A percentile compares a stretch with the other conserved stretches of the same genome.
These are phyloP conservation scores for Tenthredo amoena DNA, from an alignment of 2,888 invertebrate genomes.

Conservation along the genomic window DNA sequence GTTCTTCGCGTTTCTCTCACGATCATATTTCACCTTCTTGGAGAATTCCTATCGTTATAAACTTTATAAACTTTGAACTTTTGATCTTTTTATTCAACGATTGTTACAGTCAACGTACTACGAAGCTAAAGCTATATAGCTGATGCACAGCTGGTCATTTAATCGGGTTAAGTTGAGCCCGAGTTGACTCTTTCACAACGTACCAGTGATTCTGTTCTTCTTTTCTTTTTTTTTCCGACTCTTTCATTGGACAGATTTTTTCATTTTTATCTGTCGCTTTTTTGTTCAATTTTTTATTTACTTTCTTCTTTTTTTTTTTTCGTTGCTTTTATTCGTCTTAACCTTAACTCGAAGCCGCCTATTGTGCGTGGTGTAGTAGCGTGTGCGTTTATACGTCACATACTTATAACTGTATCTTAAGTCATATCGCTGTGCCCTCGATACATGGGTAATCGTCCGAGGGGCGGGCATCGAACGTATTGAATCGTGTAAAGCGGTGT, in stretches of 20 bases:
- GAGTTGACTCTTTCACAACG: slow-evolving; percentile 47
- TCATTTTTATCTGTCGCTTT: not conserved
- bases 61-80: not conserved
- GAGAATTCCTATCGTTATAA: not conserved
- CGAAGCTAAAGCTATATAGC: not conserved
- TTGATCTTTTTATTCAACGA: slow-evolving; percentile 6
- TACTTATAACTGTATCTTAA: slow-evolving; percentile 37
- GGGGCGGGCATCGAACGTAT: not conserved
- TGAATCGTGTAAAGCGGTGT: not conserved
- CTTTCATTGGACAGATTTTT: slow-evolving; percentile 15
- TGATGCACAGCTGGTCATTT: slow-evolving; percentile 27
- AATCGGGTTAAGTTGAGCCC: slow-evolving; percentile 40
- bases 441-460: slow-evolving; percentile 36
- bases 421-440: slow-evolving; percentile 42
- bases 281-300: not conserved
- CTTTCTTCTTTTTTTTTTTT: not conserved
- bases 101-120: slow-evolving; percentile 19
- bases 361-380: slow-evolving; percentile 27
- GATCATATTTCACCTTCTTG: not conserved
- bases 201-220: not conserved
- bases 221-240: not conserved
- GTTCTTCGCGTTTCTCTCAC: not conserved
- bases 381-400: slow-evolving; percentile 51
- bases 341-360: slow-evolving; percentile 13
- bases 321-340: not conserved